Conservation (phyloP, 2,797 vertebrate species). For the Darevskia mixta region DNA sequence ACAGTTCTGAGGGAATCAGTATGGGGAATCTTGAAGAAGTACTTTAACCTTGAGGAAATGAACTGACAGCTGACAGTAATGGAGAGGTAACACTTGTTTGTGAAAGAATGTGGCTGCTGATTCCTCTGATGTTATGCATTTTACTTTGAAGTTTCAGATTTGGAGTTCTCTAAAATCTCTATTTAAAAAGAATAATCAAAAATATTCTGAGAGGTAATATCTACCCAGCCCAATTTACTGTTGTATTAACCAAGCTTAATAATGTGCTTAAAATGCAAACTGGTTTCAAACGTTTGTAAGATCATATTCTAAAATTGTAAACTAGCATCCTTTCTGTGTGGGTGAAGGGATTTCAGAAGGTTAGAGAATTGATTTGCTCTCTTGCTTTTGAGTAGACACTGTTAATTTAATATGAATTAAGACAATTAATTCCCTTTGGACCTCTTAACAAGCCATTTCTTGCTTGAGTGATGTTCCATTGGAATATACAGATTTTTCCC, state of each 20-base stretch:
- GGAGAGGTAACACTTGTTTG: conserved; percentile 25
- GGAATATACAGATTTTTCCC: conserved; percentile 51
- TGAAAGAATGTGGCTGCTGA: conserved; percentile 24
- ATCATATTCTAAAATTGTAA: not conserved
- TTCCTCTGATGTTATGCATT: conserved; percentile 8
- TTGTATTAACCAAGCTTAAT: not conserved
- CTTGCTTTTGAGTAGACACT: not conserved
- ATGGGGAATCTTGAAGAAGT: conserved; percentile 9
- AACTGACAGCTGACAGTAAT: conserved; percentile 30
- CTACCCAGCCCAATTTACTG: not conserved
- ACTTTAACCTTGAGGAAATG: conserved; percentile 38
- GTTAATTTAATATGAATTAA: not conserved
- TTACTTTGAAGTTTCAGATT: conserved; percentile 1
- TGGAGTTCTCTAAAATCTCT: not conserved
- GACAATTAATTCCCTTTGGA: not conserved
- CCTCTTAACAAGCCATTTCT: not conserved
- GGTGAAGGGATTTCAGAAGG: not conserved
- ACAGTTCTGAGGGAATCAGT: conserved; percentile 9
- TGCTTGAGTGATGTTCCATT: not conserved
- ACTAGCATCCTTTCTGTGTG: not conserved
- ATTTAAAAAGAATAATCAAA: not conserved
- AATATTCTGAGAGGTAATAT: not conserved
- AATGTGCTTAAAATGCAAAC: not conserved
- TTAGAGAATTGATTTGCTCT: not conserved
- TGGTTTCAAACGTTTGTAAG: not conserved